Base-by-base conservation (phyloP, 1,140 invertebrate species). In the Cardiocondyla obscurior region DNA sequence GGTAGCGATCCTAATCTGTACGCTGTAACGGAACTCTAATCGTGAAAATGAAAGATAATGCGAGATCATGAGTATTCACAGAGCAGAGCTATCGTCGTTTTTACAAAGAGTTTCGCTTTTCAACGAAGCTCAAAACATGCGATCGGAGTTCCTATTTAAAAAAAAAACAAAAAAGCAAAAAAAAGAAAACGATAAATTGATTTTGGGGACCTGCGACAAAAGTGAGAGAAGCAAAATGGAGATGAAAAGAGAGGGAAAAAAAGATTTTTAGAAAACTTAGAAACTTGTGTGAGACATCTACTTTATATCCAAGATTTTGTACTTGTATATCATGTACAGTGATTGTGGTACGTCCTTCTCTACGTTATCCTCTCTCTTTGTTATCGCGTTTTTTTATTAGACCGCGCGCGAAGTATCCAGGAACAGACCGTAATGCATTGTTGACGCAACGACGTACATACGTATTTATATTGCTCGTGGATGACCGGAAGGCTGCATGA, bases 1-100 rank as follows among this genome's bases (percentile, higher is more conserved):
- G 93, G 94, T 46, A 94, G 94, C 74, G 94, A 94, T 89, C 93
- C 94, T 0, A 94, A 94, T 91, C 88, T 94, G 25, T 94, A 94
- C 70, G 93, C 94, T 10, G 94, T 94, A 6, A 94, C 94, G 19
- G 94, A 94, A 84, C 85, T 94, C 55, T 94, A 93, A 92, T 79
- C 57, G 28, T 49, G 46, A 4, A 28, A 64, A 14, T 16, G 14
- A 2, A 51, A 77, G 14, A 65, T 30, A 44, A 65, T 16, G 33
- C 30, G 44, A 30, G 10, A 14, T 49, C 39, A 12, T 44, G 44
- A 76, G 16, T 67, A 79, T 55, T 76, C 33, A 4, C 16, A 46
- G 12, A 74, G 8, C 33, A 46, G 16, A 67, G 28, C 3, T 19
- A n/a, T 51, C 22, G 12, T 51, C 10, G 14, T 49, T 33, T 76